Percentiles rank a stretch among this genome's conserved stretches.
Conservation (phyloP, 2,797 vertebrate species). For the Antennarius maculatus region DNA sequence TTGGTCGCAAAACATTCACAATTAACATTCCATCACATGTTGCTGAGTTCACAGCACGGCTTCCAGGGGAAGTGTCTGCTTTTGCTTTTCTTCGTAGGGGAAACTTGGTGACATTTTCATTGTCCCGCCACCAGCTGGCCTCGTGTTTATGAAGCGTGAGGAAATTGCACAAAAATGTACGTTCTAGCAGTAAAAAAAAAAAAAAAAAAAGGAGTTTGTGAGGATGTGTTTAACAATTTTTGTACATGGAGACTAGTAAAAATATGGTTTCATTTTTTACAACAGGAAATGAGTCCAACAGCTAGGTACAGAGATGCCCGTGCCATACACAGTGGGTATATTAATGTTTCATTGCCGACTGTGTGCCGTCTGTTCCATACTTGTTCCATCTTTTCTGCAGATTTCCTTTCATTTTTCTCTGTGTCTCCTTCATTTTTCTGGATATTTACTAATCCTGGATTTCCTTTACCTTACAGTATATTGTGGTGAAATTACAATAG, state of each 20-base stretch:
- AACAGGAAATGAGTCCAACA: constrained; percentile 50
- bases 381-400: constrained; percentile 9
- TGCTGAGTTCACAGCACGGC: constrained; percentile 21
- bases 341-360: constrained; percentile 65
- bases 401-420: constrained; percentile 12
- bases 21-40: constrained; percentile 39
- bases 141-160: constrained; percentile 46
- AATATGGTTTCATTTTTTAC: constrained; percentile 30
- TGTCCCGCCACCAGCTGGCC: constrained; percentile 34
- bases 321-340: constrained; percentile 39
- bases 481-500: too few species aligned
- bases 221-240: constrained; percentile 21
- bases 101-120: constrained; percentile 53
- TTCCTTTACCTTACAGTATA: too few species aligned
- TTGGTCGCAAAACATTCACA: constrained; percentile 14
- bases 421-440: neutral
- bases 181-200: constrained; percentile 28
- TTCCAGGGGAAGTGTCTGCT: constrained; percentile 45
- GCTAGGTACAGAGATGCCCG: constrained; percentile 30
- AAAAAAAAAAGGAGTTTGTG: neutral
- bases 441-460: too few species aligned
- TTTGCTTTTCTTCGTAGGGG: constrained; percentile 38
- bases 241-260: neutral
- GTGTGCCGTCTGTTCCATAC: constrained; percentile 25
- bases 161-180: constrained; percentile 54